phyloP scores from a whole-genome alignment of 2,113 vertebrate species.

The Microtus montanus region DNA sequence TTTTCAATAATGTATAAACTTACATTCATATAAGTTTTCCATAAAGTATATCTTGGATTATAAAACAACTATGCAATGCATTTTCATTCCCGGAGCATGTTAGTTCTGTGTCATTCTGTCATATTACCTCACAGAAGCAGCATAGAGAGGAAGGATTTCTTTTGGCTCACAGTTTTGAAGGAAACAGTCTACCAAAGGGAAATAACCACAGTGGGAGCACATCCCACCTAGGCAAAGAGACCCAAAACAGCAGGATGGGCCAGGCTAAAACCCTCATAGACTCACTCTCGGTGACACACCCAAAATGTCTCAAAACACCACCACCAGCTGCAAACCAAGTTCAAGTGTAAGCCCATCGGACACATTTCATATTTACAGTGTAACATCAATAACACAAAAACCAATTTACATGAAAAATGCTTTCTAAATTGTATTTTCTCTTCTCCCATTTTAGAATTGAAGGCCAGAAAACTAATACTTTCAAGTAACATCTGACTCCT shows the following conservation, averaged over 20 bases:
- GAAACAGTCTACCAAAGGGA: not conserved
- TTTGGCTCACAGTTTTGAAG: not conserved
- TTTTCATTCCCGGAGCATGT: not conserved
- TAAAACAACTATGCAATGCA: not conserved
- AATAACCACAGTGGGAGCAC: not conserved
- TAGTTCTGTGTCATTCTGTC: not conserved
- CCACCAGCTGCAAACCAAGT: not conserved
- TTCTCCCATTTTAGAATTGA: not conserved
- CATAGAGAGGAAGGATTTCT: not conserved
- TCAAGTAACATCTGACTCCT: not conserved
- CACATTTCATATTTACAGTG: not conserved
- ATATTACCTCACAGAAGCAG: not conserved
- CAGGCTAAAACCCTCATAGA: not conserved
- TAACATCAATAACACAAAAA: not conserved
- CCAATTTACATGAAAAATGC: not conserved
- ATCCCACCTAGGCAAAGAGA: not conserved
- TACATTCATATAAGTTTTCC: not conserved
- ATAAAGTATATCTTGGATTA: not conserved
- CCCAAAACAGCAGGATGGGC: not conserved
- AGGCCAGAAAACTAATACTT: not conserved
- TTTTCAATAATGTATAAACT: not conserved
- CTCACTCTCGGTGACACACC: not conserved
- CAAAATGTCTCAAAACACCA: not conserved
- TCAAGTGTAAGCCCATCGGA: not conserved
- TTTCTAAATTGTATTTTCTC: not conserved